Evolutionary conservation across 35 echinoderm and acorn worm genomes (phyloP), one percentile per base, ranked within the genome.

Genomic region (Anneissia japonica): DNA sequence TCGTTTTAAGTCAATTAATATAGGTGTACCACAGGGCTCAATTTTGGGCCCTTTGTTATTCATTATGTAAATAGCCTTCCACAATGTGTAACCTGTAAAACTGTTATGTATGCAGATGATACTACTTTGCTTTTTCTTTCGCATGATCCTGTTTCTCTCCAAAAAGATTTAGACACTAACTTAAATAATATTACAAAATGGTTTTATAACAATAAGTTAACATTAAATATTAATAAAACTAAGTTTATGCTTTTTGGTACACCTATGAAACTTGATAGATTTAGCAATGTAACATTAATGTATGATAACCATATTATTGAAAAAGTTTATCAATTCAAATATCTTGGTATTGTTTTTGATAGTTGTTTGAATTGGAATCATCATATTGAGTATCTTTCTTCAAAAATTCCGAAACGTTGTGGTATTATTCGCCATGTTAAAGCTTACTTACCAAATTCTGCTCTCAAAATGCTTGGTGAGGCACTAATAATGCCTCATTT

Each of bases 291-390:
- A 30, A 30, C 74, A 9, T 76, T 76, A n/a, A 76, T 7, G 29
- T 76, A 76, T 76, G 26, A 76, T 76, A n/a, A n/a, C n/a, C n/a
- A n/a, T n/a, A n/a, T n/a, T 76, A 76, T 76, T 76, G 74, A 76
- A 76, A 76, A 76, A 26, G 74, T 9, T 4, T 30, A 4, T 76
- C 4, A 76, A 10, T 76, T 76, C 74, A 76, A 76, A 76, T 76
- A 76, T n/a, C n/a, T n/a, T n/a, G n/a, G n/a, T n/a, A n/a, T n/a
- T n/a, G n/a, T 76, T 76, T n/a, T 76, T 76, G 74, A 76, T 32
- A 76, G 26, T n/a, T 30, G 34, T 76, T 30, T 76, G 74, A 76
- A n/a, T 9, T 76, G 74, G 74, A n/a, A 76, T n/a, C 5, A 76
- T 4, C 74, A 76, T 32, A 76, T 76, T 76, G 74, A 76, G 9